Percentiles rank a stretch among this genome's conserved stretches.
These are phyloP conservation scores for Emydura subglobosa DNA, from an alignment of 2,113 vertebrate genomes.

Conservation along the genomic window DNA sequence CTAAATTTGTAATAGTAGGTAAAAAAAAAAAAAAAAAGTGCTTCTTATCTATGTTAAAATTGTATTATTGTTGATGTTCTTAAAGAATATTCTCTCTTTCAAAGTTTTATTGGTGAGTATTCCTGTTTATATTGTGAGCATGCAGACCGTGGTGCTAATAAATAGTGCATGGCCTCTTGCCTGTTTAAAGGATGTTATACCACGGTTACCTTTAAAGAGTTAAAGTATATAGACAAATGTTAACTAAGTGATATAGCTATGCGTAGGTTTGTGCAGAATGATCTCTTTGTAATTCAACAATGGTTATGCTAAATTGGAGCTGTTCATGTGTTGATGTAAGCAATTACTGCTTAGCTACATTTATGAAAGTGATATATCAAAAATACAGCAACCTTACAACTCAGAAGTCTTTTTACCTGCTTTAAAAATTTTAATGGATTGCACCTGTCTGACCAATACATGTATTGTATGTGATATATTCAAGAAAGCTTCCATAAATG, in stretches of 20 bases:
- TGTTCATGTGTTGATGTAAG: conserved; percentile 80
- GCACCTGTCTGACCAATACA: conserved; percentile 80
- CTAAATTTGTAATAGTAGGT: conserved; percentile 87
- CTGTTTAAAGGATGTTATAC: conserved; percentile 79
- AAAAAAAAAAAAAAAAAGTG: conserved; percentile 75
- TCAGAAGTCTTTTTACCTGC: conserved; percentile 81
- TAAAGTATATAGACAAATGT: conserved; percentile 76
- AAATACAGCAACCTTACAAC: conserved; percentile 77
- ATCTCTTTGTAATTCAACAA: conserved; percentile 74
- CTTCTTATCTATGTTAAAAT: conserved; percentile 88
- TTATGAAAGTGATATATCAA: conserved; percentile 83
- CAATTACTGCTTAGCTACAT: conserved; percentile 78
- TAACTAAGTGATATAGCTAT: conserved; percentile 75
- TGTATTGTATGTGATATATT: conserved; percentile 78
- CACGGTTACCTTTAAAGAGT: conserved; percentile 76
- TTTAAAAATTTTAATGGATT: conserved; percentile 82
- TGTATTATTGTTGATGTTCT: conserved; percentile 83
- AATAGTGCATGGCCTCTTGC: conserved; percentile 84
- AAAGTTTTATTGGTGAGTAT: conserved; percentile 78
- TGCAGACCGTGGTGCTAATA: conserved; percentile 82
- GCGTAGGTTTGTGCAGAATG: conserved; percentile 74
- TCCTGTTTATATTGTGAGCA: conserved; percentile 87
- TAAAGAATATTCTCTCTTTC: conserved; percentile 78
- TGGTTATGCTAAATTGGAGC: conserved; percentile 80
- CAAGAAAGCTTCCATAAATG: conserved; percentile 84